These are phyloP conservation scores for Sarcophaga caerulescens DNA, from an alignment of 2,888 invertebrate species.

Conservation along the genomic window DNA sequence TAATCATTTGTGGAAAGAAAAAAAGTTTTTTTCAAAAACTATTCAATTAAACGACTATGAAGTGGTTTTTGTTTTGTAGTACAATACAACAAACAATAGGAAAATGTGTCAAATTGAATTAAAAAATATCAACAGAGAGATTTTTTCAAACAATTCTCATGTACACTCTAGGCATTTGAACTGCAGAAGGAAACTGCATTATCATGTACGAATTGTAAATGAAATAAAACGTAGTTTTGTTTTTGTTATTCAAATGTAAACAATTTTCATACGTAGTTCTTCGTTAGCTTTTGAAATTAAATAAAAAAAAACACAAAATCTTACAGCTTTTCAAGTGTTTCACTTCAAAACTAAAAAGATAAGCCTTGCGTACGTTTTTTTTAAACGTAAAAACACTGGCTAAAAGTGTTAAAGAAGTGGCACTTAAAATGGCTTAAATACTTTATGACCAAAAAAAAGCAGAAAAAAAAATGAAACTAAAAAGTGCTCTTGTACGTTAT, in stretches of 20 bases:
- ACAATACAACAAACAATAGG: not conserved
- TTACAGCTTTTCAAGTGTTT: no score
- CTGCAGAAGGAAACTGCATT: not conserved
- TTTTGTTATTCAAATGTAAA: no score
- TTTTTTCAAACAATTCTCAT: no score
- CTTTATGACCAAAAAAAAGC: constrained; percentile 31
- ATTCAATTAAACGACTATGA: no score
- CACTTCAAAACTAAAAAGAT: not conserved
- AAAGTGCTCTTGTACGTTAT: not conserved
- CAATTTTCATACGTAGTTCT: no score
- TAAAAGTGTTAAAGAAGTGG: constrained; percentile 61
- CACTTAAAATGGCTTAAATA: constrained; percentile 58
- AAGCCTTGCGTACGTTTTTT: not conserved
- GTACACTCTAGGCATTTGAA: no score
- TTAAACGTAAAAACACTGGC: constrained; percentile 7
- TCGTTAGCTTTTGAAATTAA: no score
- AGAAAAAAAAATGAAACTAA: constrained; percentile 2
- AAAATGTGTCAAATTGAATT: not conserved
- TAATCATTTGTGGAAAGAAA: not conserved
- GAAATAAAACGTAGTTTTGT: no score
- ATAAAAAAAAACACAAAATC: no score
- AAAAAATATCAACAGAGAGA: not conserved
- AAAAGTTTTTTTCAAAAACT: no score
- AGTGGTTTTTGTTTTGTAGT: no score
- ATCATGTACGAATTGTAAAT: not conserved